A percentile compares a stretch with the other conserved stretches of the same genome.
These are phyloP conservation scores for Xenentodon cancila DNA, from an alignment of 2,797 vertebrate species.

Conservation along the genomic window DNA sequence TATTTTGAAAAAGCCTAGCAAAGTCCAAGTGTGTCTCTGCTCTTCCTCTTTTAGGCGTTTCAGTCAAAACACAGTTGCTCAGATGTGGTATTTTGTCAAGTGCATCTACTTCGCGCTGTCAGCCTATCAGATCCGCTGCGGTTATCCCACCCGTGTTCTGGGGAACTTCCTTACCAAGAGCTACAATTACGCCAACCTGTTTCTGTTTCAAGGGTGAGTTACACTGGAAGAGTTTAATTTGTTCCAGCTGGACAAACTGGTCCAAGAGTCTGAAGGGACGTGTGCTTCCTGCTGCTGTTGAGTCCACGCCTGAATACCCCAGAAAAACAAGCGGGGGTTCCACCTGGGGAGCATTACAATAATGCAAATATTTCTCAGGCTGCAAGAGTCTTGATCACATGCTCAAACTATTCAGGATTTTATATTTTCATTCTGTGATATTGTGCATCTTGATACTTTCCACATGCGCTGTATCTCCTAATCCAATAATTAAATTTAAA, in stretches of 20 bases:
- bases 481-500: no score
- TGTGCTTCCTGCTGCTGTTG: not conserved
- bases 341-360: not conserved
- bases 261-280: not conserved
- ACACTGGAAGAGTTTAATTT: conserved; percentile 5
- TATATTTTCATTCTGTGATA: no score
- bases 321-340: not conserved
- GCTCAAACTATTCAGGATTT: no score
- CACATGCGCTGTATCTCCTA: no score
- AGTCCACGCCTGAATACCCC: not conserved
- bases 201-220: conserved; percentile 98
- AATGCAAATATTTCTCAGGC: not conserved
- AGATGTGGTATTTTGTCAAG: conserved; percentile 99
- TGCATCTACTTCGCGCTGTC: conserved; percentile 99
- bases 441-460: no score
- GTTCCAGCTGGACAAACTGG: conserved; percentile 46
- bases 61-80: conserved; percentile 93
- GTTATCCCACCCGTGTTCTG: conserved; percentile 96
- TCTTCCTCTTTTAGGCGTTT: conserved; percentile 87
- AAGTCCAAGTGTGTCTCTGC: not conserved
- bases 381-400: not conserved
- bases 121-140: conserved; percentile 98
- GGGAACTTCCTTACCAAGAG: conserved; percentile 99
- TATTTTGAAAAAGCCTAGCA: no score
- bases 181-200: conserved; percentile 98